Evolutionary conservation across 2,113 vertebrate genomes (phyloP), one percentile per base, ranked within the genome.

Genomic region (Junco hyemalis): DNA sequence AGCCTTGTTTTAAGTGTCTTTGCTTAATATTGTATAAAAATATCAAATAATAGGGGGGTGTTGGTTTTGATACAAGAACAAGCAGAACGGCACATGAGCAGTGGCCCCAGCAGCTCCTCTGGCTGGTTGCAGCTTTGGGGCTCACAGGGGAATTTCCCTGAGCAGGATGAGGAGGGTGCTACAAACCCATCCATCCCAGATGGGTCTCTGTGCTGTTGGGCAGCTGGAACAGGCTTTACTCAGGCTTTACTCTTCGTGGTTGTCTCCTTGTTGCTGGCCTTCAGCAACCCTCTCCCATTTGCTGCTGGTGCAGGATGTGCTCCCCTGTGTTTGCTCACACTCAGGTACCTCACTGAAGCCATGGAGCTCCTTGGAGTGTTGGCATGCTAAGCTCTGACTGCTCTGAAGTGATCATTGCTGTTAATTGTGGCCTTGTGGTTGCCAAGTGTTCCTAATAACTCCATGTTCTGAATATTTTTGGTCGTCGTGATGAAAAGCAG

Each of bases 401-500:
- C 83, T 95, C 47, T 66, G 16, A 90, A 96, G 86, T 69, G 61
- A 81, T 95, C 92, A 79, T 90, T 93, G 35, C 86, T 88, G 69
- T 22, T 97, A 95, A 95, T 94, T 94, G 80, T 73, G 88, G 92
- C 68, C 72, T 93, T 92, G 82, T 78, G 90, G 93, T 93, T 94
- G 82, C 88, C 80, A 81, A 92, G 13, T 77, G 81, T 90, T 96
- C 69, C 88, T 94, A 78, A 79, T 95, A 71, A 65, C 76, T 86
- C 59, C 12, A 1, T 83, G 79, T 81, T 92, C 90, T 72, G 63
- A 92, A 93, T 93, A 56, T 50, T 96, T 95, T 93, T 96, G 88
- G 95, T 95, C 0, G 0, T 42, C 14, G 25, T 97, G 95, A 97
- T 96, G 95, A 97, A 96, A 97, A 95, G 86, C 96, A 96, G 93